Percentiles rank a stretch among this genome's conserved stretches.
Conservation (phyloP, 2,113 vertebrate species). For the Pluvianellus socialis region DNA sequence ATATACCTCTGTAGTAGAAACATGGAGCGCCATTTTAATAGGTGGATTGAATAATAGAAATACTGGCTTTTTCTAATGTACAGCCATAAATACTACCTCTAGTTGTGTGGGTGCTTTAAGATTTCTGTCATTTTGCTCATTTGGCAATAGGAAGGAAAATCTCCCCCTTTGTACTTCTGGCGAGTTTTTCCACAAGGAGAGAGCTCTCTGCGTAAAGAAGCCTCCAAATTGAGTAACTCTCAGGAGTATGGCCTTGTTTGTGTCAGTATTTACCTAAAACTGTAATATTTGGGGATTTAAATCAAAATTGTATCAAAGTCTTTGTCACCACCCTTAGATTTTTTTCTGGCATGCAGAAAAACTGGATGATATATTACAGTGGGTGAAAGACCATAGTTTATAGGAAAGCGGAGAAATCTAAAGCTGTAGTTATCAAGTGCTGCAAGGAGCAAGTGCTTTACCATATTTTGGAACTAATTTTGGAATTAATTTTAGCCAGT, state of each 20-base stretch:
- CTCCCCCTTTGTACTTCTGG: background rate
- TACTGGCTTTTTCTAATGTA: background rate
- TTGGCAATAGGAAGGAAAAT: constrained; percentile 5
- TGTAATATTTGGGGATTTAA: background rate
- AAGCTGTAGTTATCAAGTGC: background rate
- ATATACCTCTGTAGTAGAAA: background rate
- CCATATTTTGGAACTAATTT: background rate
- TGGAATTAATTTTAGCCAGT: background rate
- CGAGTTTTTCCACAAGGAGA: background rate
- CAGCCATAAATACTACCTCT: constrained; percentile 4
- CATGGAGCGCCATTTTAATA: background rate
- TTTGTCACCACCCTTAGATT: background rate
- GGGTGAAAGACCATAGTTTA: background rate
- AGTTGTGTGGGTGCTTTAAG: background rate
- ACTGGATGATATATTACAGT: background rate
- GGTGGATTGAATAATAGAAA: background rate
- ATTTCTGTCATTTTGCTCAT: constrained; percentile 15
- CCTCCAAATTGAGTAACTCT: background rate
- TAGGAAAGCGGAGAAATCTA: background rate
- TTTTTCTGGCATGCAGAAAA: background rate
- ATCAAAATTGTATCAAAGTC: background rate
- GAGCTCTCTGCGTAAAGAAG: background rate
- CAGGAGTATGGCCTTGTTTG: background rate
- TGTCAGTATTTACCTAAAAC: background rate
- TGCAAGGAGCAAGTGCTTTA: background rate